Conservation (phyloP, 2,888 invertebrate species). For the Pandemis corylana region DNA sequence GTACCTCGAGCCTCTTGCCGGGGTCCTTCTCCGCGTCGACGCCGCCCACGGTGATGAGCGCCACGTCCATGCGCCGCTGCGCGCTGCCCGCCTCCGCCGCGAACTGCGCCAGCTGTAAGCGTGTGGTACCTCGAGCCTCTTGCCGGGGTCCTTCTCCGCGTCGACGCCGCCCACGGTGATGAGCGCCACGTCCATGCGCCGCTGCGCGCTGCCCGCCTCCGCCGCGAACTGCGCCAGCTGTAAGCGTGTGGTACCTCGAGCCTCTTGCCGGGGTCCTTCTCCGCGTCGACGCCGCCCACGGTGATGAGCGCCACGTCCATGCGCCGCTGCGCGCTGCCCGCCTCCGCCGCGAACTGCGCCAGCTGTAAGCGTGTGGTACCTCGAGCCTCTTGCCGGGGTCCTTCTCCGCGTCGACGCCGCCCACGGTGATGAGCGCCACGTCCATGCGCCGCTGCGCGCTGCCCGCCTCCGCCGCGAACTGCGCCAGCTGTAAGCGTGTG, state of each 20-base stretch:
- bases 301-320: conserved; percentile 85
- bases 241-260: conserved; percentile 78
- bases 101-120: conserved; percentile 50
- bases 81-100: conserved; percentile 58
- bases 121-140: conserved; percentile 84
- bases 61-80: conserved; percentile 82
- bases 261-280: conserved; percentile 86
- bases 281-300: conserved; percentile 83
- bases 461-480: conserved; percentile 55
- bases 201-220: conserved; percentile 65
- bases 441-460: conserved; percentile 81
- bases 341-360: conserved; percentile 55
- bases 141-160: conserved; percentile 86
- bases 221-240: too few relatives aligned
- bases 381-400: conserved; percentile 87
- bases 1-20: conserved; percentile 86
- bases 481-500: conserved; percentile 45
- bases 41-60: conserved; percentile 85
- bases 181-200: conserved; percentile 84
- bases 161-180: conserved; percentile 85
- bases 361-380: conserved; percentile 62
- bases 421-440: conserved; percentile 84
- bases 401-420: conserved; percentile 83
- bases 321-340: conserved; percentile 69
- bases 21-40: conserved; percentile 86